Base-by-base conservation (phyloP, 2,797 vertebrate species). In the Oreortyx pictus region DNA sequence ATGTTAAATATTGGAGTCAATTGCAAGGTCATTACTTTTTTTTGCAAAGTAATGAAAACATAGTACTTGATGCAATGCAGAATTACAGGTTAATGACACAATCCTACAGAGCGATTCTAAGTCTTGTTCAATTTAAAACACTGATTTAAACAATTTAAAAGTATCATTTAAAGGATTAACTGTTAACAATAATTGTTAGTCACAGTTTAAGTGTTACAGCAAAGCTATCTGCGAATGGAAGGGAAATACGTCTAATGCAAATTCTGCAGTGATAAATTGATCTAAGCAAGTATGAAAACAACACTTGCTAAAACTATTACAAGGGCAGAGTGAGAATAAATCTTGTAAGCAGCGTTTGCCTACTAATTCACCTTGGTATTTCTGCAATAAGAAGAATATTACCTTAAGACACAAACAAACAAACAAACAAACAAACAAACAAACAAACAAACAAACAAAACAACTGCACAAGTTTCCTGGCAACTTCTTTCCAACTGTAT, bases 1-100 rank as follows among this genome's bases (percentile, higher is more conserved):
- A 96, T 89, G 89, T 96, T 97, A 97, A 97, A 97, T 90, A 78
- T 91, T 94, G 85, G 78, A 96, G 96, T 96, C 95, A 98, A 97
- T 95, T 97, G 91, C 86, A 96, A 97, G 95, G 96, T 97, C 97
- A 95, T 96, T 96, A 96, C 43, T 94, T 94, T 94, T 96, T 95
- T 93, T 95, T 93, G 27, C 37, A 60, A 87, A 96, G 91, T 96
- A 97, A 96, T 96, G 91, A 97, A 97, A 97, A 97, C 80, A 96
- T 91, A 97, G 93, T 95, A 94, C 88, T 97, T 97, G 41, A 93
- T 82, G 83, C 68, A 92, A 85, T 95, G 74, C 88, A 96, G 96
- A 97, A 97, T 97, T 96, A 95, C 24, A 94, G 91, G 92, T 94
- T 98, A 98, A 97, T 95, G 94, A 94, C 46, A 93, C 37, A 77